Evolutionary conservation across 2,797 vertebrate species (phyloP), one percentile per base, ranked within the genome.

Genomic region (Spinus olivaceus): DNA sequence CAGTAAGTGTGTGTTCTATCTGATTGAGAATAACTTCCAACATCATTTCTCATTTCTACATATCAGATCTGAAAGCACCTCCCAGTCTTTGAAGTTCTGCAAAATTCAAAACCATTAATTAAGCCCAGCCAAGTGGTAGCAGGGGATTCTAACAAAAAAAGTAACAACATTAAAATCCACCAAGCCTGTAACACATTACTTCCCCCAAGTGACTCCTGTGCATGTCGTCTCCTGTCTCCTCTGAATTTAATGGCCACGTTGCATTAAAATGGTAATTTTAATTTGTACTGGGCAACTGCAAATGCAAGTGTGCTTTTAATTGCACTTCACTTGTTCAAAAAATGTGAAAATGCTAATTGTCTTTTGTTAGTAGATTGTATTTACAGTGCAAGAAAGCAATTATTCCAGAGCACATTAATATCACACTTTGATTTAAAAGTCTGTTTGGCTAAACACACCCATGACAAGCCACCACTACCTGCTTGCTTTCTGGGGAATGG

Each of bases 11-110:
- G 57, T 94, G 89, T 81, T 96, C 95, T 96, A 71, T 95, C 84
- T 67, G 88, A 72, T 82, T 90, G 92, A 94, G 88, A 96, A 81
- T 86, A 96, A 95, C 88, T 94, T 95, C 63, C 79, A 94, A 49
- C 88, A 92, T 88, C 73, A 88, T 96, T 96, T 88, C 94, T 95
- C 90, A 96, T 94, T 96, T 95, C 70, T 95, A 91, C 94, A 60
- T 93, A 96, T 95, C 94, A 94, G 94, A 95, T 95, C 65, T 85
- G 73, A 97, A 94, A 85, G 80, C 64, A 90, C 64, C 72, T 96
- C 91, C 76, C 84, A 82, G 95, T 63, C 90, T 96, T 88, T 96
- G 89, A 94, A 94, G 86, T 92, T 95, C 86, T 92, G 72, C 60
- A 91, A 94, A 94, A 95, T 83, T 85, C 81, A 81, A 71, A 92